Percentiles rank a stretch among this genome's conserved stretches.
These are phyloP conservation scores for Nautilus pompilius DNA, from an alignment of 1,140 invertebrate genomes.

Conservation along the genomic window DNA sequence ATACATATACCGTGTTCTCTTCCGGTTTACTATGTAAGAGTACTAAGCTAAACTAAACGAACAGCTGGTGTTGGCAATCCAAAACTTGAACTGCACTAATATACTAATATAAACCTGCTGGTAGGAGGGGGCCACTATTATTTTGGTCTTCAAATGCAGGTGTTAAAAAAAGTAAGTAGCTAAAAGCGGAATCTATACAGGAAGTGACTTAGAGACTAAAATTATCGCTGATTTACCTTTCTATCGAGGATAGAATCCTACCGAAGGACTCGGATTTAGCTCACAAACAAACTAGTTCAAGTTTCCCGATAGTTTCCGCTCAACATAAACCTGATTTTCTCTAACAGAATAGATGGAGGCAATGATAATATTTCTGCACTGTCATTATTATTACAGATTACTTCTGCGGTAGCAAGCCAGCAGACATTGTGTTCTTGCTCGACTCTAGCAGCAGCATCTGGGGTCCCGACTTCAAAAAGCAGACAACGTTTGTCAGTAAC, in stretches of 20 bases:
- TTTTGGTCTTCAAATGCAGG: too few species aligned
- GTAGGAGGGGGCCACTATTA: too few species aligned
- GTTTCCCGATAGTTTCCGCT: neutral
- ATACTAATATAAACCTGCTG: too few species aligned
- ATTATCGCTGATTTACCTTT: neutral
- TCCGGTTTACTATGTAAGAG: too few species aligned
- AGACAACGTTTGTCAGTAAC: conserved; percentile 36
- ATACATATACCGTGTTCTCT: too few species aligned
- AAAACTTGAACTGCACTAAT: too few species aligned
- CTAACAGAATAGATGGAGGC: neutral
- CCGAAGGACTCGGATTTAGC: neutral
- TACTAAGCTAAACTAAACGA: too few species aligned
- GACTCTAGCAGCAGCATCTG: conserved; percentile 46
- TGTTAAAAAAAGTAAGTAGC: too few species aligned
- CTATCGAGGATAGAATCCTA: neutral
- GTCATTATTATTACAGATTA: conserved; percentile 11
- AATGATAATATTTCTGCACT: neutral
- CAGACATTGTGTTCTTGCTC: conserved; percentile 44
- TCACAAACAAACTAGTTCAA: neutral
- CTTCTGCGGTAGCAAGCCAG: conserved; percentile 41
- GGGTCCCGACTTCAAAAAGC: conserved; percentile 33
- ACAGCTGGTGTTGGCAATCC: too few species aligned
- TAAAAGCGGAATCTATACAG: too few species aligned
- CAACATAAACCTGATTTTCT: neutral
- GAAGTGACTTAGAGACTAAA: neutral